Base-by-base conservation (phyloP, 2,113 vertebrate genomes). In the Phalacrocorax aristotelis region DNA sequence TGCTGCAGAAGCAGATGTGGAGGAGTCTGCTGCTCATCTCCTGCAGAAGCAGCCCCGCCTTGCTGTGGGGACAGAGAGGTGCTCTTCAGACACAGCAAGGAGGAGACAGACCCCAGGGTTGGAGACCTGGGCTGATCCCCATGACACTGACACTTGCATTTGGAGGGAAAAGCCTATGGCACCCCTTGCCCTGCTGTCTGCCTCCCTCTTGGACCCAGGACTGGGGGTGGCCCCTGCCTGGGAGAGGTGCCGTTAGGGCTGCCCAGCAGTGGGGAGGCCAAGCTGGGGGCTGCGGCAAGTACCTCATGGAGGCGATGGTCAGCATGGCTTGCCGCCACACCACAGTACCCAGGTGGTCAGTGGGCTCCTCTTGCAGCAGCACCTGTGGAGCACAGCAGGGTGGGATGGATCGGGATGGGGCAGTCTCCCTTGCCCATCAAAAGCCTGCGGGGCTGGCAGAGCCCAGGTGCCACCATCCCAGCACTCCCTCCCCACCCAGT, bases 201-300 rank as follows among this genome's bases (percentile, higher is more conserved):
- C 27, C 22, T 44, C 15, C 51, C 29, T 65, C 32, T 54, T 1
- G 4, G 17, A 34, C 29, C 14, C 17, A 19, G 44, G 21, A 21
- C 38, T 36, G 25, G 30, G 18, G 13, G 27, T 34, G 40, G 7
- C 21, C 44, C 40, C 32, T 26, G 27, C 19, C 42, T 20, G 52
- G 75, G 36, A n/a, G 9, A 2, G 1, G 64, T n/a, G 30, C 48
- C 10, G 1, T 62, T 0, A 2, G 32, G 29, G n/a, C 36, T 2
- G 1, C 70, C 42, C 6, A 3, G 34, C 51, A 42, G 32, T 1
- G 1, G 30, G 69, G 14, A 34, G 32, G 61, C 23, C 51, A 66
- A 29, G 32, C 26, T 46, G 27, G 58, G 51, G 22, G 13, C 38
- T 66, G 26, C 17, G 30, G 12, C n/a, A 75, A 14, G 40, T 87